phyloP scores from a whole-genome alignment of 2,888 invertebrate species.

The Celastrina argiolus region DNA sequence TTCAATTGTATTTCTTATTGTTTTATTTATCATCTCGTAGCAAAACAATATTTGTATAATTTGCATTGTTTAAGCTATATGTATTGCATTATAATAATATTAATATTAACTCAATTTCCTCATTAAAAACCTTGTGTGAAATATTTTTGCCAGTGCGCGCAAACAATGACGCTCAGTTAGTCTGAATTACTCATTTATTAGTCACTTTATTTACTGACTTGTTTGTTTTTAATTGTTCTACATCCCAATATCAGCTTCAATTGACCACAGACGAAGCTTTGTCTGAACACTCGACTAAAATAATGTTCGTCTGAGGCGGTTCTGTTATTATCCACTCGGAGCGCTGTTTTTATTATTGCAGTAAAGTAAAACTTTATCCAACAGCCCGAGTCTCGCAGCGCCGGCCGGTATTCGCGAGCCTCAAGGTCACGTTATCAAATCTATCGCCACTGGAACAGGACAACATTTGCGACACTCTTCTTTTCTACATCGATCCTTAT shows the following conservation, averaged over 20 bases:
- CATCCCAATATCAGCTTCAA: constrained; percentile 39
- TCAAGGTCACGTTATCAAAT: constrained; percentile 75
- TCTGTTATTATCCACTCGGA: constrained; percentile 31
- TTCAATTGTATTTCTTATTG: too few relatives aligned
- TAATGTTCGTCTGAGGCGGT: neutral
- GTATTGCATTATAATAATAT: neutral
- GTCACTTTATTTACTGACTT: constrained; percentile 55
- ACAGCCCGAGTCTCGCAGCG: constrained; percentile 59
- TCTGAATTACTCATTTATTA: constrained; percentile 72
- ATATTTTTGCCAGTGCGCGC: constrained; percentile 38
- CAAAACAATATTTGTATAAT: neutral
- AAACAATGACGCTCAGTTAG: constrained; percentile 53
- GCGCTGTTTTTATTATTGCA: constrained; percentile 43
- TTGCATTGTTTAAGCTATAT: neutral
- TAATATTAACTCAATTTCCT: constrained; percentile 24
- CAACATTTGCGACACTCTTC: constrained; percentile 33
- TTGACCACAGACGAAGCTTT: neutral
- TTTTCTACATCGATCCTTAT: constrained; percentile 39
- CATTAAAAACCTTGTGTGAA: constrained; percentile 7
- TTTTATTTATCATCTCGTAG: neutral
- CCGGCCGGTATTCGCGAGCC: constrained; percentile 69
- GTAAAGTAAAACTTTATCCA: constrained; percentile 69
- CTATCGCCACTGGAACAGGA: constrained; percentile 58
- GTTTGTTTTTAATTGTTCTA: constrained; percentile 65
- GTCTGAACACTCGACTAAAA: neutral